Conservation (phyloP, 2,888 invertebrate genomes). For the Theodoxus fluviatilis region DNA sequence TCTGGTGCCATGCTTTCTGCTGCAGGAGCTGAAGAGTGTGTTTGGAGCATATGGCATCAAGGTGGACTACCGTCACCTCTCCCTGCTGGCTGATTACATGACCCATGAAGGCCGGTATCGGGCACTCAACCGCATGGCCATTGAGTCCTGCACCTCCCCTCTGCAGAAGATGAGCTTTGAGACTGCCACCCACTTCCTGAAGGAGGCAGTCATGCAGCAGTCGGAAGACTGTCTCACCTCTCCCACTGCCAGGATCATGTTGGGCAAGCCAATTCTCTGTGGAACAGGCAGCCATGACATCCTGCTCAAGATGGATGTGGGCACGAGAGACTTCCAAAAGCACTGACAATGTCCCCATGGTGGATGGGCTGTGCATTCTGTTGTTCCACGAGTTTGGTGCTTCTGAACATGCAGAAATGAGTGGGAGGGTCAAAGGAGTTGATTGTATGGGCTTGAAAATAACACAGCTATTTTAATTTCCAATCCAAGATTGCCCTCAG, state of each 20-base stretch:
- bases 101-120: conserved; percentile 89
- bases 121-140: conserved; percentile 88
- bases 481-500: no score
- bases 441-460: no score
- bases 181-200: conserved; percentile 85
- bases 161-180: conserved; percentile 99
- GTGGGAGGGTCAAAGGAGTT: no score
- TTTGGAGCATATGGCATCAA: conserved; percentile 96
- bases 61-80: conserved; percentile 92
- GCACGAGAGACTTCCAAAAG: no score
- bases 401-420: no score
- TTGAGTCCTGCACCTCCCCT: conserved; percentile 90
- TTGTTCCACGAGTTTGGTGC: no score
- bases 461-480: no score
- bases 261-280: conserved; percentile 79
- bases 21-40: conserved; percentile 88
- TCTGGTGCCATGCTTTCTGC: not conserved
- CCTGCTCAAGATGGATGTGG: conserved; percentile 38
- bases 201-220: conserved; percentile 77
- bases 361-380: no score
- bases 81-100: conserved; percentile 96
- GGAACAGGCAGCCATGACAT: conserved; percentile 83
- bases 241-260: conserved; percentile 85
- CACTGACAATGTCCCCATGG: no score
- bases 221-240: conserved; percentile 78